Evolutionary conservation across 2,113 vertebrate genomes (phyloP), one percentile per base, ranked within the genome.

Genomic region (Cavia porcellus): DNA sequence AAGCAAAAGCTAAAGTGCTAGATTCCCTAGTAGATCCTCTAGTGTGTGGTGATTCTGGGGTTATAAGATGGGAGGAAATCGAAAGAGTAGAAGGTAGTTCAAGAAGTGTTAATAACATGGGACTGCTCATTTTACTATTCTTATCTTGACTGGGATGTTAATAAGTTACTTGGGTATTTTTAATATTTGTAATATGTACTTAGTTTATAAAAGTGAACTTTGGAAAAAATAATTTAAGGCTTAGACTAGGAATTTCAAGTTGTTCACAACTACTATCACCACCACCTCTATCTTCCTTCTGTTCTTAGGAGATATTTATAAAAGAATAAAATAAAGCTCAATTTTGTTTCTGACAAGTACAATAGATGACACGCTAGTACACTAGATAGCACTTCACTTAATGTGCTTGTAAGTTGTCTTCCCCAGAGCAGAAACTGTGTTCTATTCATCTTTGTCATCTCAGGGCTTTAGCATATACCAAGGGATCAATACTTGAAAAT

Each of bases 381-480:
- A 79, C n/a, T 59, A 7, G 15, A 19, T 83, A 96, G 80, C 35
- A 92, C 47, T 96, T 94, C 94, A 72, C 55, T 95, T 87, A 47
- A 70, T 94, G 0, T 91, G 5, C 85, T 96, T 66, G 64, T 92
- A 62, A 96, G 24, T 87, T 93, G 38, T 93, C 50, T 94, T 95
- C 45, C 28, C 62, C 74, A 59, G 89, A 86, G 80, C 77, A 92
- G 62, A 85, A 96, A 84, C 75, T 82, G 45, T 57, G 55, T 94
- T 92, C 57, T 90, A 22, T 84, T 92, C 24, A 82, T 90, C 96
- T 95, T 94, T 95, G 50, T 96, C 86, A 91, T 89, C 81, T 93
- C 17, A 82, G 35, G 35, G 72, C n/a, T 42, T 52, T 88, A 81
- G 72, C 25, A 45, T 95, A 62, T 88, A 62, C 50, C 24, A 83